Evolutionary conservation across 2,113 vertebrate species (phyloP).

Genomic region (Tenrec ecaudatus): DNA sequence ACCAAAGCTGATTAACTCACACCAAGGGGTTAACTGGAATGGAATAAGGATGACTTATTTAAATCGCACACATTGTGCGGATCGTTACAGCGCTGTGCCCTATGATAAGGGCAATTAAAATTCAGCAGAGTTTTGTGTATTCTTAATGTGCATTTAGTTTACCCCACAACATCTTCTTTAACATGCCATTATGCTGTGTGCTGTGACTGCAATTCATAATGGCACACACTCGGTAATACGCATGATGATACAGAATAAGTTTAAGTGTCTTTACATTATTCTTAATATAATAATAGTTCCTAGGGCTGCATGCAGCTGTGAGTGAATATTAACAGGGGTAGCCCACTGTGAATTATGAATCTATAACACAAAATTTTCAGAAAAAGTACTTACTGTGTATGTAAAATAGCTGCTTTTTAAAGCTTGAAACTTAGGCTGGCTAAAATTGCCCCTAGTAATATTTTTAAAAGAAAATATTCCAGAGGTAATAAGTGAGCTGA

Average conservation of each 20-base stretch:
- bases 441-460: conserved; percentile 76
- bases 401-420: conserved; percentile 76
- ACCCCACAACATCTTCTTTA: conserved; percentile 61
- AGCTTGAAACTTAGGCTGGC: conserved; percentile 67
- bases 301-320: conserved; percentile 74
- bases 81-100: conserved; percentile 71
- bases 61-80: conserved; percentile 65
- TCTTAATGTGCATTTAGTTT: conserved; percentile 75
- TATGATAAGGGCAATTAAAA: conserved; percentile 74
- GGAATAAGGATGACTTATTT: conserved; percentile 74
- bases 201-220: conserved; percentile 68
- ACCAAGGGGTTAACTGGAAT: conserved; percentile 73
- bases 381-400: conserved; percentile 79
- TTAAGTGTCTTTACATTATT: conserved; percentile 82
- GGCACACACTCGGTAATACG: conserved; percentile 62
- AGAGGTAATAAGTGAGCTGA: conserved; percentile 74
- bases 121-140: conserved; percentile 74
- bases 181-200: conserved; percentile 60
- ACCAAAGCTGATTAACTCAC: conserved; percentile 70
- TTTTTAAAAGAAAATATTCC: conserved; percentile 80
- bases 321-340: conserved; percentile 79
- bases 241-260: conserved; percentile 72
- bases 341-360: conserved; percentile 81
- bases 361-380: conserved; percentile 76
- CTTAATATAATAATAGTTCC: conserved; percentile 82